Percentiles rank a stretch among this genome's conserved stretches.
phyloP scores from a whole-genome alignment of 2,888 invertebrate genomes.

The Xylophagus ater region DNA sequence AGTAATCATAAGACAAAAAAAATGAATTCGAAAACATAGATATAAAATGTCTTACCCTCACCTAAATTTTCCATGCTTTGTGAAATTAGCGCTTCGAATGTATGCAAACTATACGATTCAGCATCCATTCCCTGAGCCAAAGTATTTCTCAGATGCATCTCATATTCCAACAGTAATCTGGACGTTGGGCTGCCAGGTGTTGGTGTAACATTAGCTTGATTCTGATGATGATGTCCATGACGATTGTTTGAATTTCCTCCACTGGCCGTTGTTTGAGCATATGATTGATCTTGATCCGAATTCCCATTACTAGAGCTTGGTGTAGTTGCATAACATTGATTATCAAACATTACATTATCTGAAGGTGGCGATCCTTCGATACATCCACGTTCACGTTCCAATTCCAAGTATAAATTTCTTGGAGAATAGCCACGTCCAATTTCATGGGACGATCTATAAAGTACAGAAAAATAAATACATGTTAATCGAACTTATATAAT shows the following conservation, averaged over 20 bases:
- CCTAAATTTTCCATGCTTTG: conserved; percentile 95
- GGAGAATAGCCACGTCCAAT: conserved; percentile 61
- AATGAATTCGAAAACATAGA: conserved; percentile 1
- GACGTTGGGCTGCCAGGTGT: conserved; percentile 77
- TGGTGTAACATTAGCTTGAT: conserved; percentile 58
- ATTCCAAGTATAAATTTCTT: conserved; percentile 64
- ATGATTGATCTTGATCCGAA: conserved; percentile 73
- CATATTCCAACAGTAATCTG: conserved; percentile 77
- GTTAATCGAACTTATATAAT: neutral
- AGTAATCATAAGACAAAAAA: conserved; percentile 3
- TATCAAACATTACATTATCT: conserved; percentile 88
- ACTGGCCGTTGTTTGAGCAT: conserved; percentile 43
- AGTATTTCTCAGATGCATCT: conserved; percentile 87
- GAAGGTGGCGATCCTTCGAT: conserved; percentile 69
- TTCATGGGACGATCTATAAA: conserved; percentile 56
- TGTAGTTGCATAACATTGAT: conserved; percentile 89
- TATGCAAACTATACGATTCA: conserved; percentile 87
- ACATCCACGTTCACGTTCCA: conserved; percentile 55
- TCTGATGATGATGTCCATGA: conserved; percentile 53
- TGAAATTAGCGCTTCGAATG: conserved; percentile 82
- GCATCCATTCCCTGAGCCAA: conserved; percentile 92
- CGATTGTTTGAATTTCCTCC: conserved; percentile 25
- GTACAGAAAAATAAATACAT: neutral
- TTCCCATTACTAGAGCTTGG: conserved; percentile 89
- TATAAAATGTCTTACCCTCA: conserved; percentile 31